These are phyloP conservation scores for Acrocephalus kingi DNA, from an alignment of 2,113 vertebrate genomes.

Conservation along the genomic window DNA sequence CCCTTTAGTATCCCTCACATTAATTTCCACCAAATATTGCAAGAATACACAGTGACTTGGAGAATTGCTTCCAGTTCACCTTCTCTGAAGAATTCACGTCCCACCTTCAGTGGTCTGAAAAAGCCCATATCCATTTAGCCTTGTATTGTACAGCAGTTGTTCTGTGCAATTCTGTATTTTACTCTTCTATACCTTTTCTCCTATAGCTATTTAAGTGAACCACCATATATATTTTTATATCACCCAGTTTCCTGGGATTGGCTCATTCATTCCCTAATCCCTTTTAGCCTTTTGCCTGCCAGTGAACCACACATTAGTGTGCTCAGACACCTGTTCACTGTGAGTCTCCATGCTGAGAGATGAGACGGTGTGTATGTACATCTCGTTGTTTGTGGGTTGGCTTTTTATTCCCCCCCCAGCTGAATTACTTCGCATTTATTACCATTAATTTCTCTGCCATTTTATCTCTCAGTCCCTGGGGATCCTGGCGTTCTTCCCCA, in stretches of 20 bases:
- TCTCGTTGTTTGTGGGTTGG: not conserved
- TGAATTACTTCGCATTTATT: not conserved
- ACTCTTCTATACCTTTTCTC: not conserved
- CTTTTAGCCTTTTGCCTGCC: not conserved
- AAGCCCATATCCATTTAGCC: not conserved
- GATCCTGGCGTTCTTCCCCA: not conserved
- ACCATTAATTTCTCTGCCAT: not conserved
- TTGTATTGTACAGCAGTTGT: not conserved
- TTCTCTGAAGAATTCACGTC: not conserved
- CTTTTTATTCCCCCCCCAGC: accelerated
- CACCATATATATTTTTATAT: not conserved
- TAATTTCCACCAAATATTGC: not conserved
- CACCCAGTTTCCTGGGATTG: not conserved
- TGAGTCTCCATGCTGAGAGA: not conserved
- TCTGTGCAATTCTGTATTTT: not conserved
- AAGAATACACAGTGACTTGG: not conserved
- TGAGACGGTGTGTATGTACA: not conserved
- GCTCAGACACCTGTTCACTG: not conserved
- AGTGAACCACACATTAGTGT: not conserved
- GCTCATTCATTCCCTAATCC: not conserved
- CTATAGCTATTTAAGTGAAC: not conserved
- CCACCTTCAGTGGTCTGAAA: not conserved
- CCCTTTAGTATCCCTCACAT: not conserved
- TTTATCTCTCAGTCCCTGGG: not conserved
- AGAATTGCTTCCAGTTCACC: not conserved